Evolutionary conservation across 2,113 vertebrate genomes (phyloP).

Genomic region (Castor canadensis): DNA sequence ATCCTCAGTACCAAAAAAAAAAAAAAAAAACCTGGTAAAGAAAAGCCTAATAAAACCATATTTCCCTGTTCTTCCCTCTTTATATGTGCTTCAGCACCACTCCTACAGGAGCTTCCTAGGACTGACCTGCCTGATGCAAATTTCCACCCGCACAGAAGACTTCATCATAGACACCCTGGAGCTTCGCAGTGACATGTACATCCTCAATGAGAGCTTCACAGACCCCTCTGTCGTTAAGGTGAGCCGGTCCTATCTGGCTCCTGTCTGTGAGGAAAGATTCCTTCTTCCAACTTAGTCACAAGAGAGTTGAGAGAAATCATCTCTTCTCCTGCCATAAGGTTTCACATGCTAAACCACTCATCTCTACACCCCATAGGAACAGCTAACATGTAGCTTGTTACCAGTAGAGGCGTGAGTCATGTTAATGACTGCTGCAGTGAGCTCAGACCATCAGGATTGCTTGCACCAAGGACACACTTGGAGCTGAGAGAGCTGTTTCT

Average conservation of each 20-base stretch:
- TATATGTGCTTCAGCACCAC: conserved; percentile 76
- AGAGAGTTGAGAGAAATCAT: not conserved
- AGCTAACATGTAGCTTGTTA: not conserved
- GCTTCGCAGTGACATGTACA: conserved; percentile 92
- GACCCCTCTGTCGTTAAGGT: conserved; percentile 95
- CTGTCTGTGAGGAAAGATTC: not conserved
- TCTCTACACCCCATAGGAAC: not conserved
- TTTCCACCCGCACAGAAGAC: conserved; percentile 95
- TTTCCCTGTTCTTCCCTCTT: no score
- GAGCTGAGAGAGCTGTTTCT: not conserved
- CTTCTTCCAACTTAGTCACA: not conserved
- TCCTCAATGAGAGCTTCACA: conserved; percentile 96
- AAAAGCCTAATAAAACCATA: accelerated
- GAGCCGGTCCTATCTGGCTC: conserved; percentile 53
- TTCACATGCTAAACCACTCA: not conserved
- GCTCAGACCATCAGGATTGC: not conserved
- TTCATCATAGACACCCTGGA: conserved; percentile 95
- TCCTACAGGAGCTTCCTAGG: conserved; percentile 97
- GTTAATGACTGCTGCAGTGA: not conserved
- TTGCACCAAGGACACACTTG: not conserved
- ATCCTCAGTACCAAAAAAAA: no score
- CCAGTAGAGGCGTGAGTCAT: not conserved
- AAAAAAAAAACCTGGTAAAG: not conserved
- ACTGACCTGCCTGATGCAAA: conserved; percentile 96
- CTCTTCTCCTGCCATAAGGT: not conserved